Evolutionary conservation across 2,888 invertebrate species (phyloP).

Genomic region (Hymenopus coronatus): DNA sequence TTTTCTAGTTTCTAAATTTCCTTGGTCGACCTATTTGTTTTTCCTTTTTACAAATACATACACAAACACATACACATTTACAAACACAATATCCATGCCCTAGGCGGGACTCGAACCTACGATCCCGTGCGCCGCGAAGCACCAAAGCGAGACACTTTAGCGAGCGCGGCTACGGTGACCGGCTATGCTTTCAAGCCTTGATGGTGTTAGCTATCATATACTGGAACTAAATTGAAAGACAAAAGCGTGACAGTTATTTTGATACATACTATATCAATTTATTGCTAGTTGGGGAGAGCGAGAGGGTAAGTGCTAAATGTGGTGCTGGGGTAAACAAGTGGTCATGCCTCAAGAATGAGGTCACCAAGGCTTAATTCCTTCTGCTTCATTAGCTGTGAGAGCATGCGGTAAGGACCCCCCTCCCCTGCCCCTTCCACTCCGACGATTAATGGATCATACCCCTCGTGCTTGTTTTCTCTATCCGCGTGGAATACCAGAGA

Average conservation of each 20-base stretch:
- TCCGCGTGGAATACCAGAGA: neutral
- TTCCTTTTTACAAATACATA: too few species aligned
- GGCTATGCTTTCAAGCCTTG: too few species aligned
- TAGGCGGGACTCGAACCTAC: too few species aligned
- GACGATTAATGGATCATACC: neutral
- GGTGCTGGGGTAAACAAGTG: constrained; percentile 7
- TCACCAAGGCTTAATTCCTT: neutral
- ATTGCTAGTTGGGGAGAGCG: neutral
- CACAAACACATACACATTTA: too few species aligned
- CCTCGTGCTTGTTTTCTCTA: neutral
- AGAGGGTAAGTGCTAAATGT: neutral
- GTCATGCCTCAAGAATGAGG: neutral
- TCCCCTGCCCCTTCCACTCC: neutral
- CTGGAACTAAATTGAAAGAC: too few species aligned
- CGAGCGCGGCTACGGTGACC: too few species aligned
- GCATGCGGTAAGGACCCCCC: neutral
- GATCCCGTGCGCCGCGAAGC: too few species aligned
- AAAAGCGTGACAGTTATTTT: neutral
- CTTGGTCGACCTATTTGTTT: too few species aligned
- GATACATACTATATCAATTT: neutral
- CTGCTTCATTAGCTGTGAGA: neutral
- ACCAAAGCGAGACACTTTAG: too few species aligned
- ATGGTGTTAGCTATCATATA: too few species aligned
- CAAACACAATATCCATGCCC: too few species aligned
- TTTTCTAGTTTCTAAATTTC: too few species aligned